phyloP scores from a whole-genome alignment of 1,140 invertebrate species.

The Helicoverpa armigera region DNA sequence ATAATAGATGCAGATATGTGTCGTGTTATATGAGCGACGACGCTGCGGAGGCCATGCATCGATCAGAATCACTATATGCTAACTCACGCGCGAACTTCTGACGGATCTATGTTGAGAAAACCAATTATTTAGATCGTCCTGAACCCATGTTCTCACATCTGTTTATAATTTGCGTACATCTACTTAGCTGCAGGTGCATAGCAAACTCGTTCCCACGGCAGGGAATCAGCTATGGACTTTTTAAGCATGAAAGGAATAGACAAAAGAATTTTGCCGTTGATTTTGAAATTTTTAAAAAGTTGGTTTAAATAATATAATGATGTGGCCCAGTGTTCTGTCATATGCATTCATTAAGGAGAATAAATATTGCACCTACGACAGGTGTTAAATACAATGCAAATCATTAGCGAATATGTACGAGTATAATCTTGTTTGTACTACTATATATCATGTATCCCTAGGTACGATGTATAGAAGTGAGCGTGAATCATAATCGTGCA shows the following conservation, averaged over 20 bases:
- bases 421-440: no score
- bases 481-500: constrained; percentile 16
- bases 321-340: not conserved
- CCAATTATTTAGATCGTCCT: not conserved
- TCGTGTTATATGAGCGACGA: constrained; percentile 24
- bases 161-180: not conserved
- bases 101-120: constrained; percentile 11
- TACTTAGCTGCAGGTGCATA: constrained; percentile 8
- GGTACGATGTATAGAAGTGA: not conserved
- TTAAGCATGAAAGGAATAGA: not conserved
- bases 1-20: constrained; percentile 22
- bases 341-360: not conserved
- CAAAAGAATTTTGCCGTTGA: no score
- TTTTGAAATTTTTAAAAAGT: no score
- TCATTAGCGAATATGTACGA: constrained; percentile 9
- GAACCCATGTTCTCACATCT: not conserved
- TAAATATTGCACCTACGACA: constrained; percentile 3
- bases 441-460: not conserved
- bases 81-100: constrained; percentile 8
- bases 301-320: no score
- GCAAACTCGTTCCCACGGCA: constrained; percentile 12
- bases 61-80: not conserved
- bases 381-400: constrained; percentile 14
- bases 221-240: not conserved
- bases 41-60: constrained; percentile 17